Conservation (phyloP, 2,888 invertebrate species). For the Pteria penguin region DNA sequence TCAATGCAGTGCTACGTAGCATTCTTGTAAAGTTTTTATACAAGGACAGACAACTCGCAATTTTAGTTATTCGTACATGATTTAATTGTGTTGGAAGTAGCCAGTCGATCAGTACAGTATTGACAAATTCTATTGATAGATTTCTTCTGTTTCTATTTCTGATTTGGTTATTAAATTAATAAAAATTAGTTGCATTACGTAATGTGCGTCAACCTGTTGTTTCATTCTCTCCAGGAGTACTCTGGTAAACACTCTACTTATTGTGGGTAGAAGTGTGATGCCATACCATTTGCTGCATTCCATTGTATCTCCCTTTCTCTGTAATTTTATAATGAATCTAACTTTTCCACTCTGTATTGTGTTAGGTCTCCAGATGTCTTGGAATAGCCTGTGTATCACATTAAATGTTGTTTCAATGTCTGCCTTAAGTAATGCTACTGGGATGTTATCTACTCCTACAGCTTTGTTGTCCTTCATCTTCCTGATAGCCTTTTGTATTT, state of each 20-base stretch:
- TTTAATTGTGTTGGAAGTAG: too few relatives aligned
- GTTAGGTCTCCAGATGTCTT: not conserved
- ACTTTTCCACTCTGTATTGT: not conserved
- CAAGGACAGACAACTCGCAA: too few relatives aligned
- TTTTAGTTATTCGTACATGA: too few relatives aligned
- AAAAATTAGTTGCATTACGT: too few relatives aligned
- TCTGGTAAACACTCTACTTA: not conserved
- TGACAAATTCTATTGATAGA: too few relatives aligned
- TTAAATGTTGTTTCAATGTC: not conserved
- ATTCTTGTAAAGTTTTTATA: too few relatives aligned
- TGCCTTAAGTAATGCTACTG: not conserved
- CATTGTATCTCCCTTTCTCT: not conserved
- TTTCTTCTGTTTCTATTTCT: too few relatives aligned
- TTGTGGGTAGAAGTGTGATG: not conserved
- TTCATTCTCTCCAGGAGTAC: not conserved
- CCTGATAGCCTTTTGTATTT: not conserved
- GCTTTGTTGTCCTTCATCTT: not conserved
- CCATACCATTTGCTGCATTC: not conserved
- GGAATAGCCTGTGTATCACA: not conserved
- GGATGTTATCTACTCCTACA: not conserved
- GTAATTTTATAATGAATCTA: not conserved
- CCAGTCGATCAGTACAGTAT: too few relatives aligned
- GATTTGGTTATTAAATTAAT: too few relatives aligned
- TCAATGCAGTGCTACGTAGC: too few relatives aligned
- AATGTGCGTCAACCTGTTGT: not conserved